Conservation (phyloP, 2,888 invertebrate genomes). For the Eledona agricola region DNA sequence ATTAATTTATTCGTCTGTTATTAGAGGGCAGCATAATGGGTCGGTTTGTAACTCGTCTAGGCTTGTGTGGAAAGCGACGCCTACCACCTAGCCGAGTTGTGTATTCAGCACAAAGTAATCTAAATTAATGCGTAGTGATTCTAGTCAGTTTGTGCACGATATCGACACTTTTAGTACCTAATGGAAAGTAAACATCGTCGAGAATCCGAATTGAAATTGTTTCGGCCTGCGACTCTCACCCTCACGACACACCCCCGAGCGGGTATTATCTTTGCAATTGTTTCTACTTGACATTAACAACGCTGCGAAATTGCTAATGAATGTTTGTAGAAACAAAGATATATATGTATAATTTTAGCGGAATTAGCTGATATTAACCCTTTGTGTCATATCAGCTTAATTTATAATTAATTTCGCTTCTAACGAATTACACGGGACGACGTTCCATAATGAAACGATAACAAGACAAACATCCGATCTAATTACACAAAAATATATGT, state of each 20-base stretch:
- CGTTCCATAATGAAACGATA: conserved; percentile 51
- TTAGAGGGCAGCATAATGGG: conserved; percentile 45
- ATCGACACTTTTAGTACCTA: conserved; percentile 61
- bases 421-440: conserved; percentile 49
- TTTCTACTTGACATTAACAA: conserved; percentile 53
- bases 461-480: conserved; percentile 46
- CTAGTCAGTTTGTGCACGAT: conserved; percentile 56
- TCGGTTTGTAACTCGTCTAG: conserved; percentile 27
- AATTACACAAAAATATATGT: conserved; percentile 51
- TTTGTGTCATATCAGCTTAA: conserved; percentile 49
- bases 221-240: conserved; percentile 47
- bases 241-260: conserved; percentile 34
- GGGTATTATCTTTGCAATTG: conserved; percentile 53
- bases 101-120: conserved; percentile 56
- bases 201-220: conserved; percentile 58
- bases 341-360: conserved; percentile 50
- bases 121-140: conserved; percentile 59
- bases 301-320: conserved; percentile 55
- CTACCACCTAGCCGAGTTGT: conserved; percentile 40
- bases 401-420: conserved; percentile 53
- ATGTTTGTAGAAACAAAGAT: conserved; percentile 55
- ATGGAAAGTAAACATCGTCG: conserved; percentile 61
- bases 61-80: conserved; percentile 27
- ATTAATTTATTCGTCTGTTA: conserved; percentile 50
- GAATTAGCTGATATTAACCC: conserved; percentile 51